These are phyloP conservation scores for Pristionchus pacificus DNA, from an alignment of 1,140 invertebrate species.

Conservation along the genomic window DNA sequence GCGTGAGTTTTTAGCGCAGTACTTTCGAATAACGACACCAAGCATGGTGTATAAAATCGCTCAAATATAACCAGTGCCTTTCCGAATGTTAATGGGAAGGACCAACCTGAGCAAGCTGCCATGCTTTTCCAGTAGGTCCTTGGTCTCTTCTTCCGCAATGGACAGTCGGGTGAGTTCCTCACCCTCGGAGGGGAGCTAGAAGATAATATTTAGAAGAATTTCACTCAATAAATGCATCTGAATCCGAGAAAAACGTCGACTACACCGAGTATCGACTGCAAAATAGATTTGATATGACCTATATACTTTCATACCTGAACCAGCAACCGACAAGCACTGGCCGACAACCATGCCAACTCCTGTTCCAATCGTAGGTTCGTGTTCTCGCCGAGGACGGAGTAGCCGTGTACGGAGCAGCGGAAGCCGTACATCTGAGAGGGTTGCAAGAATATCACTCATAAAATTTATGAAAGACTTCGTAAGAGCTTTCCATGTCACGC, in stretches of 20 bases:
- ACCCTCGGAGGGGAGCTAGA: constrained; percentile 14
- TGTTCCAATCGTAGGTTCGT: constrained; percentile 39
- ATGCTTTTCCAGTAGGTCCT: constrained; percentile 61
- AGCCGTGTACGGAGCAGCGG: constrained; percentile 49
- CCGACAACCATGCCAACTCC: constrained; percentile 50
- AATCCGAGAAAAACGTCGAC: no score
- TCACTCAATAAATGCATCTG: no score
- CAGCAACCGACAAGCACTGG: constrained; percentile 45
- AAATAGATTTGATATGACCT: constrained; percentile 1
- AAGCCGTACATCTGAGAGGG: constrained; percentile 45
- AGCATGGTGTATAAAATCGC: no score
- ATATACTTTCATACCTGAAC: constrained; percentile 34
- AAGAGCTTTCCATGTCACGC: no score
- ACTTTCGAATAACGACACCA: no score
- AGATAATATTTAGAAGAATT: constrained; percentile 18
- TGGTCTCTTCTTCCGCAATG: constrained; percentile 38
- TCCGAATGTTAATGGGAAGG: no score
- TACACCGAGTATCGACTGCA: no score
- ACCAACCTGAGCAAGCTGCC: constrained; percentile 71
- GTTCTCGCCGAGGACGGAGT: constrained; percentile 19
- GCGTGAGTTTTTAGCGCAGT: no score
- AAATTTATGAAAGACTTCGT: no score
- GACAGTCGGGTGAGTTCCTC: constrained; percentile 21
- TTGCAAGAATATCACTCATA: no score
- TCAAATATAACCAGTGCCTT: no score